phyloP scores from a whole-genome alignment of 2,888 invertebrate genomes.

The Tortricodes alternella region DNA sequence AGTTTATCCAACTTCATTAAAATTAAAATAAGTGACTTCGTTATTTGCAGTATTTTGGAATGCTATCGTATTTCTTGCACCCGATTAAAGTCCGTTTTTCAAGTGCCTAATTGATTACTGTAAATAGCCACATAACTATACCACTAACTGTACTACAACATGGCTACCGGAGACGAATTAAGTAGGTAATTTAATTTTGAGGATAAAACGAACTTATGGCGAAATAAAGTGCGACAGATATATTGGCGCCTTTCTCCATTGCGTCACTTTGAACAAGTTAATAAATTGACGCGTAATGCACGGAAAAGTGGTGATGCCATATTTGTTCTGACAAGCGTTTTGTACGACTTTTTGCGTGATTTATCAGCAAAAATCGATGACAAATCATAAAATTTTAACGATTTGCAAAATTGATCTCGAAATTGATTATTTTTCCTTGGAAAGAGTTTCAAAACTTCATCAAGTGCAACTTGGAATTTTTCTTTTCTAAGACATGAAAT shows the following conservation, averaged over 20 bases:
- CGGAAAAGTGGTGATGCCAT: constrained; percentile 16
- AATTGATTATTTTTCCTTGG: no score
- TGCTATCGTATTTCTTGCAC: no score
- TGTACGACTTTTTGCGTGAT: background rate
- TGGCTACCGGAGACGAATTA: background rate
- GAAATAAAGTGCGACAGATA: background rate
- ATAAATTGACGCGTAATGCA: constrained; percentile 10
- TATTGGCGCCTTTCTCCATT: constrained; percentile 3
- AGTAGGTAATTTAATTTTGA: constrained; percentile 14
- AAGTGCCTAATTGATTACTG: no score
- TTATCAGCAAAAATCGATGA: background rate
- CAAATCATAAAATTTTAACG: background rate
- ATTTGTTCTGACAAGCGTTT: constrained; percentile 2
- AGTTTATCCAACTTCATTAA: no score
- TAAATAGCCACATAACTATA: no score
- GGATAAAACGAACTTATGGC: background rate
- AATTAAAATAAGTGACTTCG: no score
- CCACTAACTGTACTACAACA: no score
- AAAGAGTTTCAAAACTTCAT: no score
- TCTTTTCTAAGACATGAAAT: no score
- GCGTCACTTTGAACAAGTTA: constrained; percentile 9
- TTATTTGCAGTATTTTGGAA: no score
- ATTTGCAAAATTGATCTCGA: background rate
- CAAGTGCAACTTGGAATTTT: no score
- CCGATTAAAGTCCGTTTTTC: no score